Percentiles rank a stretch among this genome's conserved stretches.
These are phyloP conservation scores for Drosophila setifemur DNA, from an alignment of 1,140 invertebrate genomes.

Conservation along the genomic window DNA sequence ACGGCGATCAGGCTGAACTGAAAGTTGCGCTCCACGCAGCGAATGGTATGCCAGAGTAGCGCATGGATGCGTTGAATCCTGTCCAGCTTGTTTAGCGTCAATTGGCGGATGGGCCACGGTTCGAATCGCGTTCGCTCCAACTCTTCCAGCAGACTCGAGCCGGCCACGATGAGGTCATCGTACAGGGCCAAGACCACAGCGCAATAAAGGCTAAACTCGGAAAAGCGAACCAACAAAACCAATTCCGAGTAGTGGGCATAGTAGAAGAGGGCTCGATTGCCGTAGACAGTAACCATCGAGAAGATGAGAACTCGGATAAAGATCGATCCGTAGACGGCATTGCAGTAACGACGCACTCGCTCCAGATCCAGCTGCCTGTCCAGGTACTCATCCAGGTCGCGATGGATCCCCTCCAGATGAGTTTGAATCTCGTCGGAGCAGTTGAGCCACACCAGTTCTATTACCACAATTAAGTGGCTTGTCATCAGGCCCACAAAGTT, in stretches of 20 bases:
- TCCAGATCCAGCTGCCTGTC: background rate
- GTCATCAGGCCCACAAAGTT: constrained; percentile 2
- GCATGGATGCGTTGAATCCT: constrained; percentile 27
- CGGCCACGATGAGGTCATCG: constrained; percentile 28
- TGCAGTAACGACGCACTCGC: constrained; percentile 22
- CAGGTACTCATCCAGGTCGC: constrained; percentile 1
- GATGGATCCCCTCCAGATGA: constrained; percentile 23
- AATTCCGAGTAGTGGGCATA: constrained; percentile 43
- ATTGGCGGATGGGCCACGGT: background rate
- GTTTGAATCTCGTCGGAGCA: constrained; percentile 12
- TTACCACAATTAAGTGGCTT: background rate
- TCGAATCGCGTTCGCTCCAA: constrained; percentile 20
- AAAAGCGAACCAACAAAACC: constrained; percentile 27
- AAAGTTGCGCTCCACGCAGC: constrained; percentile 43
- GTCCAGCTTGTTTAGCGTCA: constrained; percentile 16
- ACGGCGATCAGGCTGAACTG: constrained; percentile 22
- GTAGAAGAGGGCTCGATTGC: background rate
- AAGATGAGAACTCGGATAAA: background rate
- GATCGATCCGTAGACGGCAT: background rate
- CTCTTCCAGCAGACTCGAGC: constrained; percentile 5
- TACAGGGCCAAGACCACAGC: constrained; percentile 34
- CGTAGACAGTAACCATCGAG: background rate
- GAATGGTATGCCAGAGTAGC: constrained; percentile 35
- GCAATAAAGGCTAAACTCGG: constrained; percentile 40
- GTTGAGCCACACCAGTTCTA: constrained; percentile 39